These are phyloP conservation scores for Serripes groenlandicus DNA, from an alignment of 2,888 invertebrate species.

Conservation along the genomic window DNA sequence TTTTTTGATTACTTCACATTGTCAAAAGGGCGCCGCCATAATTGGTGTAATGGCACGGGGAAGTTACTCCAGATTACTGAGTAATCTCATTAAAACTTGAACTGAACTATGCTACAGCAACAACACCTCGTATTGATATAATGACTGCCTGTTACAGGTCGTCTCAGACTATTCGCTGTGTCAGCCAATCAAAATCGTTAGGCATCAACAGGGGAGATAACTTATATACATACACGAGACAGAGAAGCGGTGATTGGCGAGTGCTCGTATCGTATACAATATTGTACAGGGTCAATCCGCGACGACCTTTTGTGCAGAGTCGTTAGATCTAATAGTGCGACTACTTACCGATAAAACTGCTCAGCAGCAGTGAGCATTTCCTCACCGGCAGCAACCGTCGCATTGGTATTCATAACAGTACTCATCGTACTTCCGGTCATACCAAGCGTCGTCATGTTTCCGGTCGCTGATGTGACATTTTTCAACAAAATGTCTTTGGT, in stretches of 20 bases:
- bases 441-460: neutral
- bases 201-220: neutral
- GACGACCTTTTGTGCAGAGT: no score
- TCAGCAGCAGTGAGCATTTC: constrained; percentile 11
- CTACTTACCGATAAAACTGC: constrained; percentile 9
- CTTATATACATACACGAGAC: no score
- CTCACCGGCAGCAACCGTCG: neutral
- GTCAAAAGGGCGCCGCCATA: no score
- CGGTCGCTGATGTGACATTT: constrained; percentile 1
- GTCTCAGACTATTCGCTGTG: neutral
- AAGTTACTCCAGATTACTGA: no score
- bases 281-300: neutral
- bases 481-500: constrained; percentile 10
- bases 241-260: no score
- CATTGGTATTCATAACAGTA: neutral
- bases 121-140: no score
- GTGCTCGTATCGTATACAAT: no score
- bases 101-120: no score
- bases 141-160: no score
- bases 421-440: neutral
- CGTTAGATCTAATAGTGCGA: neutral
- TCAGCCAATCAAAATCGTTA: neutral
- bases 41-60: no score
- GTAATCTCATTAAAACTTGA: no score
- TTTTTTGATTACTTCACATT: no score